Conservation (phyloP, 2,797 vertebrate species). For the Anguilla marmorata region DNA sequence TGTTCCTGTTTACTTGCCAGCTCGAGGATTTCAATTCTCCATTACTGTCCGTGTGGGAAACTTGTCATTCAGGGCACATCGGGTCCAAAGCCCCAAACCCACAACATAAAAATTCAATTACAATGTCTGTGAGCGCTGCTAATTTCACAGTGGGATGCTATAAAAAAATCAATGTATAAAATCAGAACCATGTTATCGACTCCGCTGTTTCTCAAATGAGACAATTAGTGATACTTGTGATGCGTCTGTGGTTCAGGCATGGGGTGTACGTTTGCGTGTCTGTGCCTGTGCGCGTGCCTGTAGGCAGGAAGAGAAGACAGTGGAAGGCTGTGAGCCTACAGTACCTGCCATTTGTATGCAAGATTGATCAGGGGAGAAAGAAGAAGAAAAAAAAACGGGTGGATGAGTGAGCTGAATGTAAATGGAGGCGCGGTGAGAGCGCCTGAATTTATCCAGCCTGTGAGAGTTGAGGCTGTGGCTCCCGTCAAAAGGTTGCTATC, state of each 20-base stretch:
- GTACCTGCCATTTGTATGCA: conserved; percentile 20
- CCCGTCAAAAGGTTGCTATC: conserved; percentile 21
- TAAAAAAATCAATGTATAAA: conserved; percentile 53
- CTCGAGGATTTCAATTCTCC: conserved; percentile 26
- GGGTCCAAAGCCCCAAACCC: conserved; percentile 40
- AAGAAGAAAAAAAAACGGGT: not conserved
- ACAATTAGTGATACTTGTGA: conserved; percentile 24
- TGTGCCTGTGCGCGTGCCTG: not conserved
- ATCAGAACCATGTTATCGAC: conserved; percentile 55
- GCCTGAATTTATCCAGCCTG: conserved; percentile 13
- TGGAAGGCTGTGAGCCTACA: not conserved
- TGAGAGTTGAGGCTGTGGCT: conserved; percentile 17
- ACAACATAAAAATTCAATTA: conserved; percentile 53
- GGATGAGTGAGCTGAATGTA: conserved; percentile 22
- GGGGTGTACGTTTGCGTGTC: not conserved
- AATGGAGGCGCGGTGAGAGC: not conserved
- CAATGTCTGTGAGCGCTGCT: conserved; percentile 50
- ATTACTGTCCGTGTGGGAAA: conserved; percentile 30
- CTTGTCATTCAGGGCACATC: conserved; percentile 49
- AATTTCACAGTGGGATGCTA: conserved; percentile 49
- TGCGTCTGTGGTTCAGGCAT: not conserved
- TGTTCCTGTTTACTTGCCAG: conserved; percentile 33
- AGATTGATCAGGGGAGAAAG: conserved; percentile 22
- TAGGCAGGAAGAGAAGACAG: not conserved
- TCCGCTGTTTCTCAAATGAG: conserved; percentile 39